phyloP scores from a whole-genome alignment of 2,113 vertebrate genomes.

The Tenebrosternarchus preto region DNA sequence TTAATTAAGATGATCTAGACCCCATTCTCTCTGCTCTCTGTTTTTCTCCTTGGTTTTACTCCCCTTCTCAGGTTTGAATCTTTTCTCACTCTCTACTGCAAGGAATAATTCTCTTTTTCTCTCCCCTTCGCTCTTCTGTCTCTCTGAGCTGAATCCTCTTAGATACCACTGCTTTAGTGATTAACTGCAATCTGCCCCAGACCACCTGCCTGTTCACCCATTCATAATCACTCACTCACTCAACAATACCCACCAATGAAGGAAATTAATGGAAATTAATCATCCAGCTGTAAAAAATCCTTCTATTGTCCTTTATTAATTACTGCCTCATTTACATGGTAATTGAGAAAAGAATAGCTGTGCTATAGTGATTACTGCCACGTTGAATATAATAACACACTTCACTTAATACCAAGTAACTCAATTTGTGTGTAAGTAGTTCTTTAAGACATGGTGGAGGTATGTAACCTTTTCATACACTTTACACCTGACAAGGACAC shows the following conservation, averaged over 20 bases:
- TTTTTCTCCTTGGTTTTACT: background rate
- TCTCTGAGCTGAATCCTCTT: background rate
- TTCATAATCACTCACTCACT: constrained; percentile 36
- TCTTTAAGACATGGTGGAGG: constrained; percentile 13
- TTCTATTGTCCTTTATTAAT: constrained; percentile 40
- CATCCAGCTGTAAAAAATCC: constrained; percentile 33
- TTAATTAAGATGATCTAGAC: too few species aligned
- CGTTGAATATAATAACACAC: constrained; percentile 22
- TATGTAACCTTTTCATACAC: background rate
- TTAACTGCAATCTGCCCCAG: constrained; percentile 39
- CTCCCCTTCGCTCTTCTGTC: too few species aligned
- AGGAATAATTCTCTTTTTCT: background rate
- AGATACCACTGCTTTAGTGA: constrained; percentile 31
- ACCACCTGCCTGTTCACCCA: constrained; percentile 37
- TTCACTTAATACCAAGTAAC: constrained; percentile 16
- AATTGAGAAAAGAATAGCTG: constrained; percentile 15
- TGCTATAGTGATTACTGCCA: constrained; percentile 28
- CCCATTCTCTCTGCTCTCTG: too few species aligned
- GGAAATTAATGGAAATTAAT: constrained; percentile 46
- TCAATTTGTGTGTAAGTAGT: constrained; percentile 5
- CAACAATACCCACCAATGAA: constrained; percentile 37
- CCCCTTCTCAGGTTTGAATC: background rate
- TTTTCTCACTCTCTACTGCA: background rate
- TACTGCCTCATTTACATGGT: constrained; percentile 35
- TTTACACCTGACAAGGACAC: background rate